These are phyloP conservation scores for Drosophila gunungcola DNA, from an alignment of 1,140 invertebrate genomes.

Conservation along the genomic window DNA sequence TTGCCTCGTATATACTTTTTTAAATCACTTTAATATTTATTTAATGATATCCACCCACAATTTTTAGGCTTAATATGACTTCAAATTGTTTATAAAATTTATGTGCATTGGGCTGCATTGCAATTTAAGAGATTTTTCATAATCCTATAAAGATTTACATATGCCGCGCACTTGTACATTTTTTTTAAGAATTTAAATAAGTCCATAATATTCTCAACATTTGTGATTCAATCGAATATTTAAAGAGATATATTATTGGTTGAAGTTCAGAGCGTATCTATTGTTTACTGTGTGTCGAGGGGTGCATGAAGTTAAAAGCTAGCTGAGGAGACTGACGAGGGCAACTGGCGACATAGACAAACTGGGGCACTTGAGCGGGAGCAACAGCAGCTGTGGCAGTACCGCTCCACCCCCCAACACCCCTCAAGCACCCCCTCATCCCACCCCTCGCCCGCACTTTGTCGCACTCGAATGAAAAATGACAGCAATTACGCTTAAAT, in stretches of 20 bases:
- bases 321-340: constrained; percentile 26
- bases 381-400: constrained; percentile 25
- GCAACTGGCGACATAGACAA: constrained; percentile 63
- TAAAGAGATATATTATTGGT: too few species aligned
- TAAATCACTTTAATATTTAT: too few species aligned
- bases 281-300: constrained; percentile 2
- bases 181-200: too few species aligned
- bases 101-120: too few species aligned
- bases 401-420: neutral
- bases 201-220: too few species aligned
- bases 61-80: too few species aligned
- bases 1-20: too few species aligned
- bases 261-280: neutral
- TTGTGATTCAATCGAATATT: too few species aligned
- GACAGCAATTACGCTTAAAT: constrained; percentile 84
- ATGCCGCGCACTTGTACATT: too few species aligned
- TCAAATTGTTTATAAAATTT: too few species aligned
- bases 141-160: too few species aligned
- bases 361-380: constrained; percentile 58
- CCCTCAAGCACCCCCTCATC: neutral
- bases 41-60: too few species aligned
- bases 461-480: constrained; percentile 78
- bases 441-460: constrained; percentile 17
- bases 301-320: constrained; percentile 3
- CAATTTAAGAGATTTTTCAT: neutral